Percentiles rank a stretch among this genome's conserved stretches.
Evolutionary conservation across 2,797 vertebrate genomes (phyloP).

Genomic region (Lagodon rhomboides): DNA sequence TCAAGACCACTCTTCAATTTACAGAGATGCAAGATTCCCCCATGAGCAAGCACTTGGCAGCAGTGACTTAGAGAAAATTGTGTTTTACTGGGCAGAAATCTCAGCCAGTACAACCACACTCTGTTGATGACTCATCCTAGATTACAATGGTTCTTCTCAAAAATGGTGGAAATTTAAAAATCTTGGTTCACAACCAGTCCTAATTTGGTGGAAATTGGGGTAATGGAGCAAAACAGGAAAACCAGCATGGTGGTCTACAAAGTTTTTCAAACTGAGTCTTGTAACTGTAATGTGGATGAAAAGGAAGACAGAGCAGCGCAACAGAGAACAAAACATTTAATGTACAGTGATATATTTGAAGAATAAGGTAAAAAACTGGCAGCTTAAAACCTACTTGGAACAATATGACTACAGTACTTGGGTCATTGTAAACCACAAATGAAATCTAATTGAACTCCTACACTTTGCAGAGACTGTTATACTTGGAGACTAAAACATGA

Average conservation of each 20-base stretch:
- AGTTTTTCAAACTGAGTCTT: background rate
- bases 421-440: background rate
- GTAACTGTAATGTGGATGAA: background rate
- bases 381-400: background rate
- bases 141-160: too few relatives aligned
- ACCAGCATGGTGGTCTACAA: background rate
- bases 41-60: too few relatives aligned
- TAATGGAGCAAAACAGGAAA: background rate
- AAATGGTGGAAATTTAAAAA: too few relatives aligned
- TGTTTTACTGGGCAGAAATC: too few relatives aligned
- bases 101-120: too few relatives aligned
- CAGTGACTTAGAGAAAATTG: too few relatives aligned
- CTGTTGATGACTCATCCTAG: too few relatives aligned
- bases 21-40: too few relatives aligned
- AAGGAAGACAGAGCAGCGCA: background rate
- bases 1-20: too few relatives aligned
- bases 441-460: background rate
- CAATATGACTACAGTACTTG: background rate
- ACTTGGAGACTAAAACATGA: background rate
- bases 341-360: background rate
- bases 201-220: too few relatives aligned
- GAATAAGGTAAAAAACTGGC: background rate
- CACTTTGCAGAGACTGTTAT: background rate
- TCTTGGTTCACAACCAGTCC: too few relatives aligned
- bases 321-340: background rate